Evolutionary conservation across 1,140 invertebrate species (phyloP).

Genomic region (Drosophila melanica): DNA sequence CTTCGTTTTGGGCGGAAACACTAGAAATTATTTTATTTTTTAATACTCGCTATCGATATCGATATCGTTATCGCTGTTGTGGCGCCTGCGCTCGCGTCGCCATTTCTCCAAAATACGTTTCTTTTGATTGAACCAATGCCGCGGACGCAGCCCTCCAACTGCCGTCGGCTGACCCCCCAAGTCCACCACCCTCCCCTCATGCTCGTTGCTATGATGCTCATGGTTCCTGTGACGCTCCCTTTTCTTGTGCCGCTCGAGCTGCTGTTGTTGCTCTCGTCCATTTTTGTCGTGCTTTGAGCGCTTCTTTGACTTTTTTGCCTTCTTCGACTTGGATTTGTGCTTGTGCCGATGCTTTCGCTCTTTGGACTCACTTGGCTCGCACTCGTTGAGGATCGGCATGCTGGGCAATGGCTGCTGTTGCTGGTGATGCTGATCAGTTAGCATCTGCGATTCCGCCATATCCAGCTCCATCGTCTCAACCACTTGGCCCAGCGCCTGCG

Average conservation of each 20-base stretch:
- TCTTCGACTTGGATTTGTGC: conserved; percentile 4
- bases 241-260: too few species aligned
- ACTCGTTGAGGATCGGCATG: conserved; percentile 14
- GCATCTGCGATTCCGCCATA: background rate
- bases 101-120: conserved; percentile 43
- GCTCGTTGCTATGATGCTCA: too few species aligned
- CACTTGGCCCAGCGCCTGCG: background rate
- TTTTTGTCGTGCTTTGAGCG: background rate
- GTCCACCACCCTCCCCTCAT: background rate
- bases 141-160: background rate
- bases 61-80: background rate
- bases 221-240: background rate
- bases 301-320: background rate
- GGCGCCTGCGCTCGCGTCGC: conserved; percentile 18
- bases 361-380: background rate
- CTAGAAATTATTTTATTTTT: background rate
- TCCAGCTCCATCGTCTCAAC: background rate
- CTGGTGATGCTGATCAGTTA: background rate
- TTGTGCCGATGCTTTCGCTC: background rate
- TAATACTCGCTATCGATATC: conserved; percentile 5
- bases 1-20: background rate
- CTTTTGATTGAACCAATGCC: conserved; percentile 31
- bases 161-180: background rate
- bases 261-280: background rate
- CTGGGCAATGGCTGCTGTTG: conserved; percentile 13